Conservation (phyloP, 1,140 invertebrate genomes). For the Argopecten irradians region DNA sequence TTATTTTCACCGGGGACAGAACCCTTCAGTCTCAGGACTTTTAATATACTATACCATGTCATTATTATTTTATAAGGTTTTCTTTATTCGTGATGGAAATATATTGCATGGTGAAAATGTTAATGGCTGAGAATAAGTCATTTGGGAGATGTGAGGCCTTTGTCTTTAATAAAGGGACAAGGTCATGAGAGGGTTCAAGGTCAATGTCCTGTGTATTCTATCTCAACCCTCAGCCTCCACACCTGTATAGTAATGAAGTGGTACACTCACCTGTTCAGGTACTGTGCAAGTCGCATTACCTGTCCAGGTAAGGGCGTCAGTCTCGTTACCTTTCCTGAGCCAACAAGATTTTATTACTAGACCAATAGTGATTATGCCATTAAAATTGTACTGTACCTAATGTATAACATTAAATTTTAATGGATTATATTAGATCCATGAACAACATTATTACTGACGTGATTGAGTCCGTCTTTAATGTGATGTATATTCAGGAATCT, state of each 20-base stretch:
- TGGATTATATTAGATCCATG: neutral
- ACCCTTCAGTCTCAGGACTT: neutral
- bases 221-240: neutral
- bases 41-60: neutral
- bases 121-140: neutral
- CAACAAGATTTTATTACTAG: neutral
- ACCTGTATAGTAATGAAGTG: no score
- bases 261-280: constrained; percentile 6
- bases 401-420: neutral
- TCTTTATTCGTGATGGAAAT: neutral
- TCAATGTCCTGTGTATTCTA: neutral
- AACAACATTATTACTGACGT: neutral
- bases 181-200: no score
- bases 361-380: neutral
- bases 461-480: neutral
- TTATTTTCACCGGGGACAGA: neutral
- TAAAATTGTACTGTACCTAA: neutral
- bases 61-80: neutral
- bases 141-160: neutral
- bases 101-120: neutral
- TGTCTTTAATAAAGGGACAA: neutral
- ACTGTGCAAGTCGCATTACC: neutral
- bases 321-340: neutral
- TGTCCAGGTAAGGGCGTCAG: neutral
- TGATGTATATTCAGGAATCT: neutral